phyloP scores from a whole-genome alignment of 2,113 vertebrate species.

The Coreoperca whiteheadi region DNA sequence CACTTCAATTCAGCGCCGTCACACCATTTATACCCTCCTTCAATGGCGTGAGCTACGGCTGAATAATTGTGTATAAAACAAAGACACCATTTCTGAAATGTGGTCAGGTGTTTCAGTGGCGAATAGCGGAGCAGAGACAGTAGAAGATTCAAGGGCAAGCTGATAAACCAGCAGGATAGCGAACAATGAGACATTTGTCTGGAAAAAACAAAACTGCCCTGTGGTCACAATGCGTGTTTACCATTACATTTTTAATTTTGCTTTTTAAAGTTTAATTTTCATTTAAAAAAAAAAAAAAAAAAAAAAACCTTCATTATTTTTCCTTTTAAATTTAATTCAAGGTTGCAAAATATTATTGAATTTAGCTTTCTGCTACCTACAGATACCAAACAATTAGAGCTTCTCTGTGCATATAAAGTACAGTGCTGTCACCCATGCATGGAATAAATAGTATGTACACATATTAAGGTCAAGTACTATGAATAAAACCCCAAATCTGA shows the following conservation, averaged over 20 bases:
- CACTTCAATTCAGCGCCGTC: constrained; percentile 37
- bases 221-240: background rate
- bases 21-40: constrained; percentile 47
- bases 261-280: constrained; percentile 9
- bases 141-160: constrained; percentile 38
- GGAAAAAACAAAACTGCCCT: background rate
- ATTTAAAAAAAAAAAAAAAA: background rate
- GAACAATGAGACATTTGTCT: constrained; percentile 24
- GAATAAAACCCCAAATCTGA: constrained; percentile 5
- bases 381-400: background rate
- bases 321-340: background rate
- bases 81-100: constrained; percentile 44
- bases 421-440: background rate
- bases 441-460: background rate
- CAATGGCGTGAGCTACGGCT: constrained; percentile 23
- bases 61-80: constrained; percentile 37
- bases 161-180: background rate
- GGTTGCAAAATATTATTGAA: background rate
- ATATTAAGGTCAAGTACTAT: constrained; percentile 12
- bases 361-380: background rate
- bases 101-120: constrained; percentile 58
- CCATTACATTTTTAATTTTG: constrained; percentile 6
- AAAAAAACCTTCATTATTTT: background rate
- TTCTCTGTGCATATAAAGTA: background rate
- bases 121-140: constrained; percentile 31